A percentile compares a stretch with the other conserved stretches of the same genome.
These are phyloP conservation scores for Cichladusa arquata DNA, from an alignment of 2,113 vertebrate species.

Conservation along the genomic window DNA sequence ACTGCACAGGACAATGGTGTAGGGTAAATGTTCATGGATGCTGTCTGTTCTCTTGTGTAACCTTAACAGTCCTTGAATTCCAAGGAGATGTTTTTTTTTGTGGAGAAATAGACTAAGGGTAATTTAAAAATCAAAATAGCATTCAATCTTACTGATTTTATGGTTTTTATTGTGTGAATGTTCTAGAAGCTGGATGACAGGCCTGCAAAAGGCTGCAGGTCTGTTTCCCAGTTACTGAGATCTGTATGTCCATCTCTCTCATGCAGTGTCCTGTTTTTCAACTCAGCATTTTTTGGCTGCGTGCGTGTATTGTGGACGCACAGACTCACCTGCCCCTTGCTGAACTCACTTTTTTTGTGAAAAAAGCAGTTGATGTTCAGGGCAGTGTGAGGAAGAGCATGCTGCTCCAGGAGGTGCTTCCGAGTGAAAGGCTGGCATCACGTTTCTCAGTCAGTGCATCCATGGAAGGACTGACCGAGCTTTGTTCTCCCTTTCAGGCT, in stretches of 20 bases:
- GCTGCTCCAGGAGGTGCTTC: not conserved
- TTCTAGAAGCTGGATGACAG: not conserved
- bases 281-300: accelerated
- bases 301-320: not conserved
- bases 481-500: conserved; percentile 76
- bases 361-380: not conserved
- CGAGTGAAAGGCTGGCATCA: accelerated
- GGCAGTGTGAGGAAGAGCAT: not conserved
- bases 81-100: accelerated
- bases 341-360: not conserved
- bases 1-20: not conserved
- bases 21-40: not conserved
- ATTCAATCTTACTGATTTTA: not conserved
- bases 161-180: not conserved
- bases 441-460: accelerated
- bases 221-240: not conserved
- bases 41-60: not conserved
- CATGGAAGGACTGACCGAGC: not conserved
- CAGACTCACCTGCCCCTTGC: not conserved
- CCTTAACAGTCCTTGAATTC: not conserved
- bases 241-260: not conserved
- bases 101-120: not conserved
- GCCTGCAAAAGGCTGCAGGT: not conserved
- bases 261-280: not conserved
- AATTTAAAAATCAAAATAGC: not conserved